These are phyloP conservation scores for Siniperca obscura DNA, from an alignment of 2,797 vertebrate genomes.

Conservation along the genomic window DNA sequence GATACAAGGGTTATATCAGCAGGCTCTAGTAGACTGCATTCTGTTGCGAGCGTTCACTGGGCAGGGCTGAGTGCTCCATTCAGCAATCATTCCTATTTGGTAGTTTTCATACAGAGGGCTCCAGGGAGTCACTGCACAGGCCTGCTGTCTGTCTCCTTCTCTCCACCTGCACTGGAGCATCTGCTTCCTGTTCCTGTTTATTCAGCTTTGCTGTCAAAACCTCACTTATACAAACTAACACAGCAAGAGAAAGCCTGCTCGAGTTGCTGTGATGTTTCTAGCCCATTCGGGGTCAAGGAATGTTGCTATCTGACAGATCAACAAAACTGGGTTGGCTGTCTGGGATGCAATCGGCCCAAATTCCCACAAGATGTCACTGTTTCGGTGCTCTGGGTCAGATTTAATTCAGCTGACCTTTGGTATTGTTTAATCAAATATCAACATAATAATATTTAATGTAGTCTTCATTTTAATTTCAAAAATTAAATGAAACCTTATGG, in stretches of 20 bases:
- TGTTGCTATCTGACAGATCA: conserved; percentile 41
- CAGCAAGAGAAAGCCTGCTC: conserved; percentile 36
- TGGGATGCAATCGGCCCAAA: conserved; percentile 35
- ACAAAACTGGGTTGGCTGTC: conserved; percentile 34
- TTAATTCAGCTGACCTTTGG: conserved; percentile 4
- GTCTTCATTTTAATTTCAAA: not conserved
- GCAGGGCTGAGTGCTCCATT: conserved; percentile 59
- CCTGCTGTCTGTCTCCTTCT: conserved; percentile 64
- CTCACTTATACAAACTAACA: conserved; percentile 61
- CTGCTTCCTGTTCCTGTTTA: conserved; percentile 84
- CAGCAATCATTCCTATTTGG: conserved; percentile 80
- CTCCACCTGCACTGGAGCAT: conserved; percentile 77
- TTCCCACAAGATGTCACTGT: conserved; percentile 77
- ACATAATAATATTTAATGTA: not conserved
- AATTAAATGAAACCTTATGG: not conserved
- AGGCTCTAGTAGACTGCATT: conserved; percentile 29
- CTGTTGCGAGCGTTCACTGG: conserved; percentile 36
- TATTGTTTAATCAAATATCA: conserved; percentile 20
- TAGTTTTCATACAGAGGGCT: conserved; percentile 64
- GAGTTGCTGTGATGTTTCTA: conserved; percentile 62
- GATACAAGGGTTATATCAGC: conserved; percentile 51
- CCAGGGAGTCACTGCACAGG: conserved; percentile 65
- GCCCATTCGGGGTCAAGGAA: conserved; percentile 48
- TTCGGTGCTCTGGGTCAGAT: conserved; percentile 44
- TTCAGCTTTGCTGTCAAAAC: conserved; percentile 79